Evolutionary conservation across 1,140 invertebrate species (phyloP).

Genomic region (Drosophila equinoxialis): DNA sequence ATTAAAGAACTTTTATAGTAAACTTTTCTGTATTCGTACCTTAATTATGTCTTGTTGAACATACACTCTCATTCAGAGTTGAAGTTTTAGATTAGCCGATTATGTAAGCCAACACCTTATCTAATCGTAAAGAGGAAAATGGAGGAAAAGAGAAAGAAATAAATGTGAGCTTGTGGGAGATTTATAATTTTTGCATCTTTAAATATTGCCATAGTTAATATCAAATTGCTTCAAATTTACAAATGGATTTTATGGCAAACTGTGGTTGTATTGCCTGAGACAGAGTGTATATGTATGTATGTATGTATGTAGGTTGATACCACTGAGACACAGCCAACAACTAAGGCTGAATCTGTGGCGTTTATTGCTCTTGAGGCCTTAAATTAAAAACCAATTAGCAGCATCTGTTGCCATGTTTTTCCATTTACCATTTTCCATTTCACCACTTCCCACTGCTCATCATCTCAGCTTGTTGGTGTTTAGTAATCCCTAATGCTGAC

Average conservation of each 20-base stretch:
- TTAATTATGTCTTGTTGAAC: too few relatives aligned
- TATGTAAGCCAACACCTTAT: too few relatives aligned
- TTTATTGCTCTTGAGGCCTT: slow-evolving; percentile 64
- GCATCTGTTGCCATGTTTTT: slow-evolving; percentile 59
- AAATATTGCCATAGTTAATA: neutral
- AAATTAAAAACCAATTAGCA: slow-evolving; percentile 66
- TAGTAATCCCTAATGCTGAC: neutral
- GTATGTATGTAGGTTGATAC: too few relatives aligned
- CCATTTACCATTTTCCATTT: slow-evolving; percentile 25
- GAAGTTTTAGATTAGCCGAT: too few relatives aligned
- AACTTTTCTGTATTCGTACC: too few relatives aligned
- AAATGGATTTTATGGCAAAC: neutral
- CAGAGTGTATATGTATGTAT: too few relatives aligned
- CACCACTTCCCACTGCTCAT: neutral
- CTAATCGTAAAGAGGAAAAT: too few relatives aligned
- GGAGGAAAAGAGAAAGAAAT: too few relatives aligned
- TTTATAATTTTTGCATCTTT: neutral
- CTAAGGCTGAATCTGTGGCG: slow-evolving; percentile 26
- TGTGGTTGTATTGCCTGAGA: neutral
- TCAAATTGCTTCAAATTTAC: neutral
- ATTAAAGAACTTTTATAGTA: too few relatives aligned
- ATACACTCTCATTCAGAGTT: too few relatives aligned
- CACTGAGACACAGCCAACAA: slow-evolving; percentile 8
- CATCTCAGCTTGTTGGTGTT: neutral
- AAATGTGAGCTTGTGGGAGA: too few relatives aligned